phyloP scores from a whole-genome alignment of 2,113 vertebrate genomes.

The Sprattus sprattus region DNA sequence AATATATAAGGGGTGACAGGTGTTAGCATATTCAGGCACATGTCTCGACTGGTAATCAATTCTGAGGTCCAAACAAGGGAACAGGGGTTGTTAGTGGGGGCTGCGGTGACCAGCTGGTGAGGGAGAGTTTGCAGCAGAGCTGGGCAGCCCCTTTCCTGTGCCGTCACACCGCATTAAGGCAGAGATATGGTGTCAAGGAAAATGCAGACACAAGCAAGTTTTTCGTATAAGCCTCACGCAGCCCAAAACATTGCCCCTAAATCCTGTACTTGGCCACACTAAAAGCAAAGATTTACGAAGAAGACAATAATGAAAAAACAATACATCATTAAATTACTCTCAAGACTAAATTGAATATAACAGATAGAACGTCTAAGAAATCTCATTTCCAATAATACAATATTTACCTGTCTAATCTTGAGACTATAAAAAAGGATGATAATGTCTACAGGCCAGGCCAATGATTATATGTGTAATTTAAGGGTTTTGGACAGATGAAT shows the following conservation, averaged over 20 bases:
- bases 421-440: neutral
- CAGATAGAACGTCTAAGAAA: neutral
- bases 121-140: slow-evolving; percentile 27
- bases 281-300: neutral
- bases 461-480: neutral
- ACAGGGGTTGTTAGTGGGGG: slow-evolving; percentile 30
- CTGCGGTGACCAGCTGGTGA: slow-evolving; percentile 46
- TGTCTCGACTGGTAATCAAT: slow-evolving; percentile 37
- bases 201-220: neutral
- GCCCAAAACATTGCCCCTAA: slow-evolving; percentile 6
- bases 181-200: neutral
- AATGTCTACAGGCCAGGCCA: neutral
- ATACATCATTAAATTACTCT: neutral
- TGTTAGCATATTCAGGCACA: slow-evolving; percentile 33
- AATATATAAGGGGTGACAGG: slow-evolving; percentile 29
- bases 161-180: slow-evolving; percentile 43
- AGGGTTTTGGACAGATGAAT: neutral
- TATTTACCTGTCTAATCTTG: neutral
- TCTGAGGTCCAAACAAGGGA: slow-evolving; percentile 21
- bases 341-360: neutral
- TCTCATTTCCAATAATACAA: neutral
- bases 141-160: slow-evolving; percentile 28
- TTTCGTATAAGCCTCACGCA: slow-evolving; percentile 10
- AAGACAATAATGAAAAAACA: neutral
- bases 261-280: neutral